A percentile compares a stretch with the other conserved stretches of the same genome.
Evolutionary conservation across 2,797 vertebrate genomes (phyloP).

Genomic region (Sternotherus odoratus): DNA sequence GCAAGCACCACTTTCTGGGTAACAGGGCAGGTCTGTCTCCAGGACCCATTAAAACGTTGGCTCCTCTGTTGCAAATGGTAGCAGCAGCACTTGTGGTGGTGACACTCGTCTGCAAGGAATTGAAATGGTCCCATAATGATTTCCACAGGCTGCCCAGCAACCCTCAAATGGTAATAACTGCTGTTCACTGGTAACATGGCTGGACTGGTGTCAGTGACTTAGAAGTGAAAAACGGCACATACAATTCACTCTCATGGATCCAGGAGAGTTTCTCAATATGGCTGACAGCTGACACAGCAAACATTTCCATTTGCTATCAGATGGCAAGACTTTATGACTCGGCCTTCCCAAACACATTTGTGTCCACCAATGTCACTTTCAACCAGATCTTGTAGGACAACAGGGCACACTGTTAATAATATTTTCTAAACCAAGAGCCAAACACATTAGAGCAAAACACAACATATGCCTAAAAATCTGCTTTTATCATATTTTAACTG

Average conservation of each 20-base stretch:
- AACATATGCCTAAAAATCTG: constrained; percentile 53
- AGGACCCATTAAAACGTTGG: not conserved
- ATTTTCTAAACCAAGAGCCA: constrained; percentile 39
- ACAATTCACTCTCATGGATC: not conserved
- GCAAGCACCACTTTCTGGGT: not conserved
- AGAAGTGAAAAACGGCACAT: not conserved
- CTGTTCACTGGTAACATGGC: not conserved
- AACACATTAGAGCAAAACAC: constrained; percentile 48
- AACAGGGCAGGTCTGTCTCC: not conserved
- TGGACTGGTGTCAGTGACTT: not conserved
- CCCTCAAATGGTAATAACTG: not conserved
- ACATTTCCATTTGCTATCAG: not conserved
- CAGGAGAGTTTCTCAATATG: not conserved
- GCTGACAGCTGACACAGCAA: not conserved
- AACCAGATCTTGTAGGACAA: not conserved
- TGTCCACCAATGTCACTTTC: not conserved
- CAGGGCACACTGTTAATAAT: not conserved
- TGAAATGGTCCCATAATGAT: not conserved
- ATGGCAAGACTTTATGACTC: not conserved
- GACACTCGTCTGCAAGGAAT: not conserved
- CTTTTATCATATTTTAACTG: constrained; percentile 42
- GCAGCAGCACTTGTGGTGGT: not conserved
- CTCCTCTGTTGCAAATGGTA: not conserved
- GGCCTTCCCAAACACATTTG: not conserved
- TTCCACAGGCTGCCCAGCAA: not conserved